Conservation (phyloP, 2,888 invertebrate genomes). For the Branchinecta sandiegonensis region DNA sequence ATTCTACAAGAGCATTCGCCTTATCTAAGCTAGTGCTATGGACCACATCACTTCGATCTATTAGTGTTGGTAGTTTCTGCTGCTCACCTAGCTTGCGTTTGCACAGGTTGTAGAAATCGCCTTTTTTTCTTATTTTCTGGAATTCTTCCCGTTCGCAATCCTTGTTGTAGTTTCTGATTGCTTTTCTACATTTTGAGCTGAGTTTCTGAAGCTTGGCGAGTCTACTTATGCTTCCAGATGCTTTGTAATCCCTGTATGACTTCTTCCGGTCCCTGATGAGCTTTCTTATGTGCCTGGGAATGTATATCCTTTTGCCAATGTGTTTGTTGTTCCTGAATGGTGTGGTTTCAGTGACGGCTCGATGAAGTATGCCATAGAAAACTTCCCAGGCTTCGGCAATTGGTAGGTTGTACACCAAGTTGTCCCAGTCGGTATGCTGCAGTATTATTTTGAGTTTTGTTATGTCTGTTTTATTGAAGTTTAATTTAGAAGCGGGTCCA, state of each 20-base stretch:
- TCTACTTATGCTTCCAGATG: conserved; percentile 11
- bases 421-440: conserved; percentile 12
- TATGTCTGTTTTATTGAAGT: no score
- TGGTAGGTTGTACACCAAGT: conserved; percentile 3
- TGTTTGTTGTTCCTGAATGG: no score
- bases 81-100: no score
- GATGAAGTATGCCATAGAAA: conserved; percentile 4
- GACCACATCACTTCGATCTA: no score
- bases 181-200: conserved; percentile 14
- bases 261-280: conserved; percentile 14
- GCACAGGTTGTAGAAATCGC: no score
- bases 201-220: conserved; percentile 14
- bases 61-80: no score
- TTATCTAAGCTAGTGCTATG: not conserved
- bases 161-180: conserved; percentile 11
- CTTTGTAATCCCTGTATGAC: conserved; percentile 14
- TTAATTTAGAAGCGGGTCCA: no score
- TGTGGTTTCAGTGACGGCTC: no score
- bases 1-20: conserved; percentile 14
- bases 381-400: conserved; percentile 11
- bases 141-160: not conserved
- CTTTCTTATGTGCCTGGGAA: not conserved
- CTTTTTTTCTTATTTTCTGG: no score
- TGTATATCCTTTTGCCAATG: no score
- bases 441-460: no score